Evolutionary conservation across 2,113 vertebrate species (phyloP).

Genomic region (Lynx canadensis): DNA sequence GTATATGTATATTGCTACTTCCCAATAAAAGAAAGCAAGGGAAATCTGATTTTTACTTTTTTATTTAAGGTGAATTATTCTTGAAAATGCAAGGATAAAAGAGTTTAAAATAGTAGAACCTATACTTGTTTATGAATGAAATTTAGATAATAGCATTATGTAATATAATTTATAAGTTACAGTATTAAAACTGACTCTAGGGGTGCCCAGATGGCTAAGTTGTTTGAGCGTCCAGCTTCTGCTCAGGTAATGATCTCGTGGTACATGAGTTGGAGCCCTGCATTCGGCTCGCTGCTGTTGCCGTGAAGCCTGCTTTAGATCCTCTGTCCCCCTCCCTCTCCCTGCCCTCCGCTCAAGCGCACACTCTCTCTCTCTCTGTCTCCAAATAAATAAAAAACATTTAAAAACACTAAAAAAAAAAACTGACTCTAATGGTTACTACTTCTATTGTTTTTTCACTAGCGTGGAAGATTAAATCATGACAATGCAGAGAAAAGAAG

Average conservation of each 20-base stretch:
- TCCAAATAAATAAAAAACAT: too few relatives aligned
- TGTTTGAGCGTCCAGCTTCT: too few relatives aligned
- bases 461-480: slow-evolving; percentile 99
- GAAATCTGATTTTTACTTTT: background rate
- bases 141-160: background rate
- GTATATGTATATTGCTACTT: background rate
- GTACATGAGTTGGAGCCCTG: too few relatives aligned
- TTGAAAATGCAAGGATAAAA: background rate
- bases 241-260: too few relatives aligned
- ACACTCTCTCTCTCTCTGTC: too few relatives aligned
- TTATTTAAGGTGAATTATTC: slow-evolving; percentile 10
- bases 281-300: too few relatives aligned
- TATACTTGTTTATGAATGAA: background rate
- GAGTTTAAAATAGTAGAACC: background rate
- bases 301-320: too few relatives aligned
- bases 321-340: too few relatives aligned
- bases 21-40: slow-evolving; percentile 7
- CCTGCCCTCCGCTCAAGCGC: too few relatives aligned
- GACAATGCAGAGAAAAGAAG: slow-evolving; percentile 84
- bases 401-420: background rate
- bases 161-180: background rate
- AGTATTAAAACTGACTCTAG: background rate
- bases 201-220: too few relatives aligned
- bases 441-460: slow-evolving; percentile 71
- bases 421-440: background rate